Percentiles rank a stretch among this genome's conserved stretches.
phyloP scores from a whole-genome alignment of 2,113 vertebrate species.

The Burhinus oedicnemus region DNA sequence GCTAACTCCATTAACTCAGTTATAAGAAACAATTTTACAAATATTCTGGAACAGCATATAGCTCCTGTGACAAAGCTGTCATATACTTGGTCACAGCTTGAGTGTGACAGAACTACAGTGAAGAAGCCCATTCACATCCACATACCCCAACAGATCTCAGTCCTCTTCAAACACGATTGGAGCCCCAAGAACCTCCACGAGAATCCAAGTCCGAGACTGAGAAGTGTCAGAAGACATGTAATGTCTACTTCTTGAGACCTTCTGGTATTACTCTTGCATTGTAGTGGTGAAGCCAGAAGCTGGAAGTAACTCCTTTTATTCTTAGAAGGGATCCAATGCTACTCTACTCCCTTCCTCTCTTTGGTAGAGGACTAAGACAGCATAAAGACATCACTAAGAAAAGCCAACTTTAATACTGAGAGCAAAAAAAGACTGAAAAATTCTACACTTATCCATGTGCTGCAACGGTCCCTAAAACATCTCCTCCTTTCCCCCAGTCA shows the following conservation, averaged over 20 bases:
- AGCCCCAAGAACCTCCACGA: neutral
- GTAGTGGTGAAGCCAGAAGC: neutral
- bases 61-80: neutral
- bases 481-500: neutral
- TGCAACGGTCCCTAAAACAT: neutral
- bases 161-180: neutral
- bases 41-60: neutral
- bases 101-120: neutral
- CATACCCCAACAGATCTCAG: neutral
- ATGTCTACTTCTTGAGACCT: neutral
- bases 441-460: neutral
- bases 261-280: neutral
- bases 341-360: neutral
- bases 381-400: neutral
- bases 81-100: neutral
- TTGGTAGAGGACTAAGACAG: neutral
- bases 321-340: neutral
- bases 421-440: neutral
- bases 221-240: neutral
- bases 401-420: neutral
- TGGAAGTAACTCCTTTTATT: neutral
- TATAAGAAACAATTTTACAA: neutral
- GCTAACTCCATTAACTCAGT: neutral
- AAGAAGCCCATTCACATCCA: neutral
- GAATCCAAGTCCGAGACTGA: neutral